These are phyloP conservation scores for Aspidiotus rigidus DNA, from an alignment of 2,888 invertebrate genomes.

Conservation along the genomic window DNA sequence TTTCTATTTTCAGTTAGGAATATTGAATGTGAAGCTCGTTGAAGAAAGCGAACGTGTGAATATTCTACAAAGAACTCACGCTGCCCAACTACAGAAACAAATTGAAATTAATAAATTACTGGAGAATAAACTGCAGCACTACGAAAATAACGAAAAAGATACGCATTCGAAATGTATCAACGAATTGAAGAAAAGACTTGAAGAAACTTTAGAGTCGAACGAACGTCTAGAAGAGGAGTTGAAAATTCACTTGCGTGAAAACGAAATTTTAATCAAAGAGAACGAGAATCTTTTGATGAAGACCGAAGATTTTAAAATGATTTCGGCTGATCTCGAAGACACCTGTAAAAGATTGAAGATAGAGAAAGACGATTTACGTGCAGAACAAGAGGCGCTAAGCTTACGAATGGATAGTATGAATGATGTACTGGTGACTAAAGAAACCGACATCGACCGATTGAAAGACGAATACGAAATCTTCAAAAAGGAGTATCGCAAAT, in stretches of 20 bases:
- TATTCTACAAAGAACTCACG: neutral
- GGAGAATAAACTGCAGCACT: constrained; percentile 9
- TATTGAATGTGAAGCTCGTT: neutral
- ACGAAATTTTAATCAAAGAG: constrained; percentile 6
- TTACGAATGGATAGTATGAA: constrained; percentile 3
- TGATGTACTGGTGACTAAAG: neutral
- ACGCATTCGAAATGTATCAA: constrained; percentile 5
- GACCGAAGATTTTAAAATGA: constrained; percentile 7
- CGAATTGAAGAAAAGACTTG: constrained; percentile 19
- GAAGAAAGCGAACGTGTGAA: constrained; percentile 1
- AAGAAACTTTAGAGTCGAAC: constrained; percentile 19
- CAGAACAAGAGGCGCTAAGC: neutral
- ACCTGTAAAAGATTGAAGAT: neutral
- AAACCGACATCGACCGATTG: constrained; percentile 6
- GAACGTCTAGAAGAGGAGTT: constrained; percentile 14
- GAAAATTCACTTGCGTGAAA: neutral
- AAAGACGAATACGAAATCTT: constrained; percentile 26
- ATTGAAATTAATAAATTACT: constrained; percentile 7
- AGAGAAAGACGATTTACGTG: neutral
- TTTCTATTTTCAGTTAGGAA: neutral
- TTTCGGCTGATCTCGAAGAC: neutral
- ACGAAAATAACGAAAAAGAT: constrained; percentile 8
- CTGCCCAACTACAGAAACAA: constrained; percentile 6
- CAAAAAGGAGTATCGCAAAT: constrained; percentile 25
- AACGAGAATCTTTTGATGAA: constrained; percentile 19